A percentile compares a stretch with the other conserved stretches of the same genome.
Conservation (phyloP, 2,797 vertebrate species). For the Netta rufina region DNA sequence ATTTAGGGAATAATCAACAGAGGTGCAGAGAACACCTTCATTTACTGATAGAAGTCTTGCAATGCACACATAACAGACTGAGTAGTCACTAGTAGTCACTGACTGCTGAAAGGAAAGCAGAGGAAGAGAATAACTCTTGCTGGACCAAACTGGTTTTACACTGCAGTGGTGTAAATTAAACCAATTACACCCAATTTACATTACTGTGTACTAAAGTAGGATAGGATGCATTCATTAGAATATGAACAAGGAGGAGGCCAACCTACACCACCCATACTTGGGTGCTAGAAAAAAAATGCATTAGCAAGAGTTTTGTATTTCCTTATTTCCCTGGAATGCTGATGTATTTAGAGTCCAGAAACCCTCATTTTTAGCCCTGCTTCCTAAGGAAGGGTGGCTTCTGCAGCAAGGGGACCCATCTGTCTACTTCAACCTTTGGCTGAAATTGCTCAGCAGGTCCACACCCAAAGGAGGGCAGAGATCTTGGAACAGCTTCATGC, state of each 20-base stretch:
- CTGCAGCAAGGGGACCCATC: neutral
- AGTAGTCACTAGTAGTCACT: neutral
- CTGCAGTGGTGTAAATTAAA: neutral
- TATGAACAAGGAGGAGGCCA: neutral
- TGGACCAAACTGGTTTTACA: neutral
- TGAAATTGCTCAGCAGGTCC: neutral
- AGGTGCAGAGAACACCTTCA: neutral
- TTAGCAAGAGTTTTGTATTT: neutral
- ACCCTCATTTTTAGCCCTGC: neutral
- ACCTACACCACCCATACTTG: neutral
- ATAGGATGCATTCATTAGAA: neutral
- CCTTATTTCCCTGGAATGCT: neutral
- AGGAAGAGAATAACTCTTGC: neutral
- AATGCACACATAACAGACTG: neutral
- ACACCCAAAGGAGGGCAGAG: neutral
- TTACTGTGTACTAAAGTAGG: neutral
- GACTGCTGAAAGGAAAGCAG: neutral
- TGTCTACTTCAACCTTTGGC: neutral
- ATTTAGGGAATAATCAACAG: constrained; percentile 18
- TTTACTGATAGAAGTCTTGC: constrained; percentile 1
- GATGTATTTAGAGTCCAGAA: neutral
- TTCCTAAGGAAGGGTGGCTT: neutral
- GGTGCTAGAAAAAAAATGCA: neutral
- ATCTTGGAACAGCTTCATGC: neutral
- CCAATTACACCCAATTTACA: neutral